Base-by-base conservation (phyloP, 2,888 invertebrate species). In the Drosophila rubida region DNA sequence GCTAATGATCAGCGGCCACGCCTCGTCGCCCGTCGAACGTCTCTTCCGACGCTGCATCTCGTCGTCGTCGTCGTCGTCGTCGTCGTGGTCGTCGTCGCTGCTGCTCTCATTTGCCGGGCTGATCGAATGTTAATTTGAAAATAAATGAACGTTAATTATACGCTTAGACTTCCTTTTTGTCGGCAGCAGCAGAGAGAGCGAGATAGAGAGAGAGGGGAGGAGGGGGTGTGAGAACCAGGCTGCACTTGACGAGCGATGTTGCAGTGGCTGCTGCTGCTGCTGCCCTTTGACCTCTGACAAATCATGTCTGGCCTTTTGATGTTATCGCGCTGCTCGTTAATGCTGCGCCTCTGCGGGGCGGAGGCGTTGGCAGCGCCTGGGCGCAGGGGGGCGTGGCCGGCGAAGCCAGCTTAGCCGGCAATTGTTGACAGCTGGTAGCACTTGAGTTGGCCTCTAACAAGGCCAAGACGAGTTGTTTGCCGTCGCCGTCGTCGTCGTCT, bases 61-160 rank as follows among this genome's bases (percentile, higher is more conserved):
- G 5, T 1, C 5, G 23, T 23, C 23, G n/a, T n/a, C n/a, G n/a
- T n/a, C n/a, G n/a, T n/a, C n/a, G n/a, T n/a, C n/a, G n/a, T n/a
- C n/a, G n/a, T n/a, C n/a, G n/a, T n/a, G n/a, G n/a, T 30, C 37
- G 22, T 32, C 25, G n/a, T 22, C 22, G 19, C 53, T 49, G 19
- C 41, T 39, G 60, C 57, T 63, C 44, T 22, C 35, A 54, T 22
- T 45, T 25, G 61, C 27, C 51, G 50, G 63, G 54, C 69, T 75
- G 75, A 84, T 82, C 87, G 64, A 84, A 87, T 87, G 82, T 87
- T 89, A 89, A 88, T 89, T 75, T 65, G 80, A 79, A 89, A 89
- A 87, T 90, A 89, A 90, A 89, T 90, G 87, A 78, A 77, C 59
- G 80, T 83, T 89, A 90, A 89, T 89, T 89, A 89, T 85, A 88